Evolutionary conservation across 1,140 invertebrate genomes (phyloP).

Genomic region (Papilio glaucus): DNA sequence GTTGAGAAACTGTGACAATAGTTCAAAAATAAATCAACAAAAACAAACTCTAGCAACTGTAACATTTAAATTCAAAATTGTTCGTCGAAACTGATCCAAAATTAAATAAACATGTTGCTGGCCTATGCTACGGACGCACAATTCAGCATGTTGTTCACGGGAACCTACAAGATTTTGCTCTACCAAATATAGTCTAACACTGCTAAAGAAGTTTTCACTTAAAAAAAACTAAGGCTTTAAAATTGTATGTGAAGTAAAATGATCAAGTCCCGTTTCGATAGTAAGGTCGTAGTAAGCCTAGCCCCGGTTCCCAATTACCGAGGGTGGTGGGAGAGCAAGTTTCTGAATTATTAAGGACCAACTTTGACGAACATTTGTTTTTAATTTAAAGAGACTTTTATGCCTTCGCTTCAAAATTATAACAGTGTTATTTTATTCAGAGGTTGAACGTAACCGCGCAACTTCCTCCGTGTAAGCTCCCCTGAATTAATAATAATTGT

Average conservation of each 20-base stretch:
- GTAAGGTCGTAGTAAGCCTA: not conserved
- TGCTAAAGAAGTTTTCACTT: too few relatives aligned
- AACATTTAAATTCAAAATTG: too few relatives aligned
- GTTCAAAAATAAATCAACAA: too few relatives aligned
- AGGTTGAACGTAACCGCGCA: slow-evolving; percentile 49
- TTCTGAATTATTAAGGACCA: slow-evolving; percentile 69
- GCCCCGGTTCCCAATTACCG: slow-evolving; percentile 60
- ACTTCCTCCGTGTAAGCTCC: slow-evolving; percentile 54
- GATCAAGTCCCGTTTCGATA: slow-evolving; percentile 2
- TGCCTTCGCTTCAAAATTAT: slow-evolving; percentile 63
- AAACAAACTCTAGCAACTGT: too few relatives aligned
- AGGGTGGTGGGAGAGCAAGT: slow-evolving; percentile 55
- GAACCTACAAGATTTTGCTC: too few relatives aligned
- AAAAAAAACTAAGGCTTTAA: too few relatives aligned
- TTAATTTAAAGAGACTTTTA: slow-evolving; percentile 69
- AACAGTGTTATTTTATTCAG: slow-evolving; percentile 67
- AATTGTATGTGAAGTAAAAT: not conserved
- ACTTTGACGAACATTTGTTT: slow-evolving; percentile 74
- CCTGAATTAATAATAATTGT: slow-evolving; percentile 61
- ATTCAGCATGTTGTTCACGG: too few relatives aligned
- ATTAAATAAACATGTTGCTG: too few relatives aligned
- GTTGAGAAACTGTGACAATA: too few relatives aligned
- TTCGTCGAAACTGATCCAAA: too few relatives aligned
- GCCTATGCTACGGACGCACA: too few relatives aligned
- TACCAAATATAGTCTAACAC: too few relatives aligned